These are phyloP conservation scores for Vanessa atalanta DNA, from an alignment of 1,140 invertebrate species.

Conservation along the genomic window DNA sequence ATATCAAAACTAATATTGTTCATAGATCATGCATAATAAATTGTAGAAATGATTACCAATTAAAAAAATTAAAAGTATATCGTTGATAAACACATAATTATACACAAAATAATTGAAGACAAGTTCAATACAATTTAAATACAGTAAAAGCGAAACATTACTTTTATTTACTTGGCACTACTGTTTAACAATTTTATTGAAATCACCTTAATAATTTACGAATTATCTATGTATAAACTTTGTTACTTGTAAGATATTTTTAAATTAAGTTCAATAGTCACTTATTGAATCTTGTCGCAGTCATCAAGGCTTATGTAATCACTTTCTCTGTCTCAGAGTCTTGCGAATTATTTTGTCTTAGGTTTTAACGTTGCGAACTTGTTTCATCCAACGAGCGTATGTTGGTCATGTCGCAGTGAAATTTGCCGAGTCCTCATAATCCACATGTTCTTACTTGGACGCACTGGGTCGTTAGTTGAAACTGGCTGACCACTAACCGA, in stretches of 20 bases:
- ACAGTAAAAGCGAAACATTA: too few species aligned
- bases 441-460: constrained; percentile 30
- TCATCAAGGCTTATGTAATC: constrained; percentile 25
- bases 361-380: constrained; percentile 23
- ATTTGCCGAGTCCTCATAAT: constrained; percentile 34
- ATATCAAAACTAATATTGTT: not conserved
- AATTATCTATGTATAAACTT: not conserved
- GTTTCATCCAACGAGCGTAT: constrained; percentile 23
- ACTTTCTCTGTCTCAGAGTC: constrained; percentile 26
- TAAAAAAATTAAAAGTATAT: not conserved
- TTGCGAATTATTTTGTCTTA: constrained; percentile 28
- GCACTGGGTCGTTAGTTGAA: constrained; percentile 13
- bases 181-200: not conserved
- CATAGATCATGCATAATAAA: not conserved
- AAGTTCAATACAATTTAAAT: too few species aligned
- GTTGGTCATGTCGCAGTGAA: constrained; percentile 28
- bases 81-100: not conserved
- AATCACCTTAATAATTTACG: not conserved
- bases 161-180: not conserved
- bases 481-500: not conserved
- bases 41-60: not conserved
- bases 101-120: too few species aligned
- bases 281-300: constrained; percentile 23
- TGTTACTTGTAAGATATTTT: not conserved
- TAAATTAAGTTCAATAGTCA: constrained; percentile 17